Evolutionary conservation across 2,113 vertebrate species (phyloP).

Genomic region (cat (Felis catus)): F.catus_Fca126_mat1.0 CM031423.1:33231001-33231500

Average conservation of each 20-base stretch:
- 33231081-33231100: not conserved
- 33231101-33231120: not conserved
- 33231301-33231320: not conserved
- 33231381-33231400: not conserved
- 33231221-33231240: not conserved
- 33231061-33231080: not conserved
- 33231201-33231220: not conserved
- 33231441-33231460: not conserved
- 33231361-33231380: not conserved
- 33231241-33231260: not conserved
- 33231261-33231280: accelerated
- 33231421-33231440: not conserved
- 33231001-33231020: conserved; percentile 38
- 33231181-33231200: not conserved
- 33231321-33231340: not conserved
- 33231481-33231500: not conserved
- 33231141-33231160: not conserved
- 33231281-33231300: not conserved
- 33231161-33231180: not conserved
- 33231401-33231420: accelerated
- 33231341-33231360: not conserved
- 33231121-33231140: not conserved
- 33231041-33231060: not conserved
- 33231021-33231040: conserved; percentile 58
- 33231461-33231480: not conserved